A percentile compares a stretch with the other conserved stretches of the same genome.
These are phyloP conservation scores for Drosophila paranaensis DNA, from an alignment of 2,888 invertebrate species.

Conservation along the genomic window DNA sequence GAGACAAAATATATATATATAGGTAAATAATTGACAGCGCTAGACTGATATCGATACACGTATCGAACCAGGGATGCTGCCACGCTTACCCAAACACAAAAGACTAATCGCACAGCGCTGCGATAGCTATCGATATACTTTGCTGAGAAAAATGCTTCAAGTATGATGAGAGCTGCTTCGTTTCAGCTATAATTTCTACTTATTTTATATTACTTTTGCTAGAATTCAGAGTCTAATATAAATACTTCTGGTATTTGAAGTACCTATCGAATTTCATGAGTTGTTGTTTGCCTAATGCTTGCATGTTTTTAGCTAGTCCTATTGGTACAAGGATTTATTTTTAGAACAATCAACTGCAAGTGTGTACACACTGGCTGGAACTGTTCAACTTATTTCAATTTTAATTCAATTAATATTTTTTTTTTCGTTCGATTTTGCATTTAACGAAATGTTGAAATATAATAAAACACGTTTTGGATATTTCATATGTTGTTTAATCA, in stretches of 20 bases:
- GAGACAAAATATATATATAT: constrained; percentile 63
- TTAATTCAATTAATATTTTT: not conserved
- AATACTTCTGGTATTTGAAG: not conserved
- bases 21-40: constrained; percentile 63
- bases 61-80: constrained; percentile 56
- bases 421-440: not conserved
- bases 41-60: constrained; percentile 61
- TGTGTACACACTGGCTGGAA: constrained; percentile 12
- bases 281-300: not conserved
- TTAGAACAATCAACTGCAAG: not conserved
- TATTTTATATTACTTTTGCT: no score
- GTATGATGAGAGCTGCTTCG: not conserved
- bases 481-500: constrained; percentile 3
- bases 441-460: not conserved
- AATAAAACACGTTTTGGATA: not conserved
- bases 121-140: constrained; percentile 39
- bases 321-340: not conserved
- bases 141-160: not conserved
- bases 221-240: no score
- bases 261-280: not conserved
- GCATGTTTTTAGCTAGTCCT: not conserved
- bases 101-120: constrained; percentile 1
- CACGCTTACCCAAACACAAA: constrained; percentile 24
- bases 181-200: not conserved
- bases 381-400: not conserved